Evolutionary conservation across 2,113 vertebrate species (phyloP).

Genomic region (Eudyptes chrysolophus): DNA sequence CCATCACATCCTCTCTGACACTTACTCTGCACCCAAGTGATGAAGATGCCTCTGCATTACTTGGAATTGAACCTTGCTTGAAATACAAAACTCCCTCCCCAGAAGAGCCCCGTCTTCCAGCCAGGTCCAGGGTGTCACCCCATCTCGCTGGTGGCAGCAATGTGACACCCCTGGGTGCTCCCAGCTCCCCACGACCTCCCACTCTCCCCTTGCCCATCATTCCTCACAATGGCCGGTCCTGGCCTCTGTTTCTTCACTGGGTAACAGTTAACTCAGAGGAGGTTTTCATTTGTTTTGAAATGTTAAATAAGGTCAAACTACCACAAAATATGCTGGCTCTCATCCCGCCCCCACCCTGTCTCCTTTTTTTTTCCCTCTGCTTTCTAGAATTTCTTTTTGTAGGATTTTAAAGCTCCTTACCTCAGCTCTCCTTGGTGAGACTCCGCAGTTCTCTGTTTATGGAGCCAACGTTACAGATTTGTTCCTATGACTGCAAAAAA

Average conservation of each 20-base stretch:
- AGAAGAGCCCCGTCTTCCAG: not conserved
- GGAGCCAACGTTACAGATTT: not conserved
- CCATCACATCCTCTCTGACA: rapidly evolving
- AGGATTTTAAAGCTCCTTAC: not conserved
- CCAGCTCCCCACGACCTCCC: not conserved
- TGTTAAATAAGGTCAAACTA: conserved; percentile 32
- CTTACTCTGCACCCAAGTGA: not conserved
- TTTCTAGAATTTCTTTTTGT: not conserved
- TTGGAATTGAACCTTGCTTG: not conserved
- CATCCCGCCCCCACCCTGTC: not conserved
- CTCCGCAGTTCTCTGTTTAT: rapidly evolving
- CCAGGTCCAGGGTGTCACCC: not conserved
- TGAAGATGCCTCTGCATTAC: not conserved
- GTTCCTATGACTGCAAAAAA: not conserved
- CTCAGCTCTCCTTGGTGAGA: not conserved
- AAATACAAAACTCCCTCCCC: rapidly evolving
- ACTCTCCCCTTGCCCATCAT: not conserved
- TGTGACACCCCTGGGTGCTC: not conserved
- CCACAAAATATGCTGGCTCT: conserved; percentile 21
- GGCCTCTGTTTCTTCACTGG: not conserved
- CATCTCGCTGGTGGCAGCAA: rapidly evolving
- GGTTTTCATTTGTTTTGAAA: not conserved
- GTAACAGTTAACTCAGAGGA: not conserved
- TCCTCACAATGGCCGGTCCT: rapidly evolving
- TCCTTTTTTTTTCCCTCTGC: not conserved